These are phyloP conservation scores for Procambarus clarkii DNA, from an alignment of 1,140 invertebrate genomes.

Conservation along the genomic window DNA sequence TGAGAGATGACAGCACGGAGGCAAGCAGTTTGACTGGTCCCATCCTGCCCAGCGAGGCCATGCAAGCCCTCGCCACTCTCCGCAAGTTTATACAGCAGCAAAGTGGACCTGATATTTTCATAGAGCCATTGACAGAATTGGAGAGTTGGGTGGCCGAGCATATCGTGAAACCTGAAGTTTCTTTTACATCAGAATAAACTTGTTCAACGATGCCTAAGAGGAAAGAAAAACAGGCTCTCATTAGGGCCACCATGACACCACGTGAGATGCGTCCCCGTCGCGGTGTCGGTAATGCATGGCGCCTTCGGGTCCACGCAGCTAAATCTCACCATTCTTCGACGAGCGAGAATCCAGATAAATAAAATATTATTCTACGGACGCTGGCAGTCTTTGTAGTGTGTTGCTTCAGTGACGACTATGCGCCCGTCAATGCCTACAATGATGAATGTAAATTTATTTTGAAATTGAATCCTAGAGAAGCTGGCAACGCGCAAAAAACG, in stretches of 20 bases:
- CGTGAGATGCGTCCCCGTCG: constrained; percentile 40
- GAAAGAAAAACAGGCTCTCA: background rate
- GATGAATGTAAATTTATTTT: no score
- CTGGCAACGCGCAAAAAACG: no score
- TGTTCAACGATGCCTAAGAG: background rate
- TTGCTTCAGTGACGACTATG: no score
- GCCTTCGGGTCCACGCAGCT: background rate
- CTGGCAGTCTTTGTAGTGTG: no score
- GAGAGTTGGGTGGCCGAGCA: constrained; percentile 28
- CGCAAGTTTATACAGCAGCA: constrained; percentile 35
- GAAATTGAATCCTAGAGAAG: no score
- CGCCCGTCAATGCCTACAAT: no score
- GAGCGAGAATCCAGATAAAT: no score
- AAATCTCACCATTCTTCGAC: constrained; percentile 18
- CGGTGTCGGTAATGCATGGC: constrained; percentile 16
- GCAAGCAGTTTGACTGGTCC: background rate
- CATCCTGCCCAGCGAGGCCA: constrained; percentile 24
- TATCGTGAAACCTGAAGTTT: constrained; percentile 40
- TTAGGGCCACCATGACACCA: constrained; percentile 16
- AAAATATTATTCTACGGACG: no score
- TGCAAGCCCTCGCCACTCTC: constrained; percentile 23
- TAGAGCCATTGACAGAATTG: background rate
- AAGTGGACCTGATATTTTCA: background rate
- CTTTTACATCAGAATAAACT: constrained; percentile 7
- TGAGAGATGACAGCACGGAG: background rate